Evolutionary conservation across 2,113 vertebrate species (phyloP), one percentile per base, ranked within the genome.

Genomic region (Edolisoma coerulescens): DNA sequence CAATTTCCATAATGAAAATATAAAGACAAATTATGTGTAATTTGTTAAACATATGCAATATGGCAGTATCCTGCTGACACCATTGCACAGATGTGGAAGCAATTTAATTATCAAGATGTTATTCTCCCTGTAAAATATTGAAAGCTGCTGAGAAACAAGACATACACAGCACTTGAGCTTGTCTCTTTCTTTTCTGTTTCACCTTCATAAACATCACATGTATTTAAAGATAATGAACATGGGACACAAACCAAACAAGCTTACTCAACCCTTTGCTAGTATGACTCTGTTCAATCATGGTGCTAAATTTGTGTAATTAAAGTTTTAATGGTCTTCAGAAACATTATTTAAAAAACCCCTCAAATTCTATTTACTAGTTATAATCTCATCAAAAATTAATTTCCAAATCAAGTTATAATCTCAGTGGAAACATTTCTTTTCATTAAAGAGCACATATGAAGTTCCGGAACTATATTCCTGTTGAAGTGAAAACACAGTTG

Each of bases 11-110:
- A 93, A 94, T 85, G 75, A 89, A 96, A 92, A 84, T 88, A 84
- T 87, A 94, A 89, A 94, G 89, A 93, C 47, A 89, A 90, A 96
- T 95, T 77, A 95, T 89, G 33, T 54, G 22, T 83, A 91, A 96
- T 95, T 92, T 89, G 84, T 93, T 96, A 94, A 92, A 86, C 60
- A 85, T 87, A 94, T 78, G 84, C 94, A 94, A 92, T 94, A 95
- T 91, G 88, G 69, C 91, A 94, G 69, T 79, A 82, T 94, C 89
- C 74, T 93, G 87, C 67, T 95, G 91, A 91, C 71, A 96, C 84
- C 42, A 56, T 52, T 74, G 50, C 93, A 89, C 91, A 96, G 86
- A 95, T 93, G 91, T 94, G 52, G 57, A 93, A 93, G 67, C 42
- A 92, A 95, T 85, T 95, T 93, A 91, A 94, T 96, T 94, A 91